These are phyloP conservation scores for Leucoraja ocellata DNA, from an alignment of 2,797 vertebrate genomes.

Conservation along the genomic window DNA sequence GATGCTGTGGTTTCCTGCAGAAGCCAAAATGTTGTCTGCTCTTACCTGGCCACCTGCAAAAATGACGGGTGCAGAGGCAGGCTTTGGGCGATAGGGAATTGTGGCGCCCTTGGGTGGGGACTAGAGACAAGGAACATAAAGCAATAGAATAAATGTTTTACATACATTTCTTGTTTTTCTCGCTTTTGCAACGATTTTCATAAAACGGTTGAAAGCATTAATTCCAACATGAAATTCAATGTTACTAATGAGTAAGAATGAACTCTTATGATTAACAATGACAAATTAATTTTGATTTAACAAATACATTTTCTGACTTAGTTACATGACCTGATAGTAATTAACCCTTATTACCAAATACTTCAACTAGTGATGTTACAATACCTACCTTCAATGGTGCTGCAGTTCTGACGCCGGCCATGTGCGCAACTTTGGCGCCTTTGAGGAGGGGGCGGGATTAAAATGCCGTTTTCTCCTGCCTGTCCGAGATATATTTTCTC, in stretches of 20 bases:
- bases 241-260: background rate
- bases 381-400: no score
- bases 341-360: background rate
- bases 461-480: no score
- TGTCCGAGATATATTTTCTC: no score
- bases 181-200: slow-evolving; percentile 9
- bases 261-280: background rate
- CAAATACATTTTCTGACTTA: background rate
- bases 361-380: background rate
- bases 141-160: slow-evolving; percentile 31
- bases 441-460: no score
- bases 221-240: background rate
- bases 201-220: slow-evolving; percentile 7
- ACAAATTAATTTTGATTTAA: slow-evolving; percentile 13
- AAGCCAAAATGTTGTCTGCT: slow-evolving; percentile 65
- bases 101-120: slow-evolving; percentile 95
- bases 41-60: slow-evolving; percentile 71
- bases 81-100: slow-evolving; percentile 92
- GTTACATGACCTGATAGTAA: background rate
- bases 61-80: slow-evolving; percentile 70
- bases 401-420: no score
- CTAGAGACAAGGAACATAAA: slow-evolving; percentile 53
- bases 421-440: no score
- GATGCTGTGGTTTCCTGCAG: slow-evolving; percentile 73
- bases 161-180: slow-evolving; percentile 11